Conservation (phyloP, 2,888 invertebrate genomes). For the Sinelater perroti region DNA sequence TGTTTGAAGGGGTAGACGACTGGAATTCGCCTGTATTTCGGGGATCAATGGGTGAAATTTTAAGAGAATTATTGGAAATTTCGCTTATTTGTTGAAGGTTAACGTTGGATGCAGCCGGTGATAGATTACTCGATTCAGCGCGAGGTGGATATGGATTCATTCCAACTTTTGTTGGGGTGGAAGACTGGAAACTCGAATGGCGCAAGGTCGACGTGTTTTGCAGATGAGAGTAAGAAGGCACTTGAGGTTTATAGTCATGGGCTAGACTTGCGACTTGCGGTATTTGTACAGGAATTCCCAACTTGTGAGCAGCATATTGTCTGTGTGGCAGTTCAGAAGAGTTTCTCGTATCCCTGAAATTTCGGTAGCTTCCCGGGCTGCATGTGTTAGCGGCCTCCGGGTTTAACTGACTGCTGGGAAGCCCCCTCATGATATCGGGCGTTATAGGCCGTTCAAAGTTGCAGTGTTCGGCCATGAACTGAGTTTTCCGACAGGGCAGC, state of each 20-base stretch:
- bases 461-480: conserved; percentile 56
- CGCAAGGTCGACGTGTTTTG: not conserved
- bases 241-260: conserved; percentile 22
- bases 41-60: conserved; percentile 75
- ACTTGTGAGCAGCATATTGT: conserved; percentile 47
- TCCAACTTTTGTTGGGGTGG: conserved; percentile 11
- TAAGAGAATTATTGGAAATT: conserved; percentile 60
- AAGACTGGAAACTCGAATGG: not conserved
- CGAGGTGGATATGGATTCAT: not conserved
- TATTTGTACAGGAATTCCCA: conserved; percentile 54
- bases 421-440: conserved; percentile 64
- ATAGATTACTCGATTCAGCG: not conserved
- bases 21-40: conserved; percentile 66
- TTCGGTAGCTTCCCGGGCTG: conserved; percentile 16
- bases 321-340: conserved; percentile 20
- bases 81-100: conserved; percentile 3
- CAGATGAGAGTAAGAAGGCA: conserved; percentile 32
- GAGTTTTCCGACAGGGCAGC: conserved; percentile 61
- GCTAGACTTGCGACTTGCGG: conserved; percentile 39
- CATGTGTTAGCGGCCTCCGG: not conserved
- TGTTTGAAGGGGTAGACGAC: conserved; percentile 72
- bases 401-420: conserved; percentile 48
- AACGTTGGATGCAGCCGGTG: not conserved
- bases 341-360: not conserved
- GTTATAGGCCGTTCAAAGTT: conserved; percentile 62